Conservation (phyloP, 2,797 vertebrate genomes). For the Anguilla pacifica region DNA sequence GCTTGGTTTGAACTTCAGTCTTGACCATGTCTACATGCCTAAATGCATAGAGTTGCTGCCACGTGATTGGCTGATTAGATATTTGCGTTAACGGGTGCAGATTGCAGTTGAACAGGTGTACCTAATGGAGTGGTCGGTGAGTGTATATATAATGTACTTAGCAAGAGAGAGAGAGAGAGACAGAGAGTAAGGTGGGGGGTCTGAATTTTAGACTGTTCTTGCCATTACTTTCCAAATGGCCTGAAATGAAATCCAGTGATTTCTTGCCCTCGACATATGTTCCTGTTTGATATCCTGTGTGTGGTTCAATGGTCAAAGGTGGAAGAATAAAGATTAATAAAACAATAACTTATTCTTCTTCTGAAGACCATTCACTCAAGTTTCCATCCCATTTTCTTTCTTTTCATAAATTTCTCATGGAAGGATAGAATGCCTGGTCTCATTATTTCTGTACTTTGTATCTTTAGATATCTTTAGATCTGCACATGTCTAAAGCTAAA, state of each 20-base stretch:
- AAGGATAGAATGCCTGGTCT: neutral
- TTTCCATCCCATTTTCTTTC: neutral
- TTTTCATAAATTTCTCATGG: neutral
- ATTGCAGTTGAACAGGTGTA: too few species aligned
- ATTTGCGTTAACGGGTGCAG: too few species aligned
- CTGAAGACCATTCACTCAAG: neutral
- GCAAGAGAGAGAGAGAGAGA: too few species aligned
- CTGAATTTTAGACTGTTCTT: neutral
- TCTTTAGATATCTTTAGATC: conserved; percentile 1
- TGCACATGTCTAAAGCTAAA: neutral
- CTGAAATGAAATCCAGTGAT: neutral
- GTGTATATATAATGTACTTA: too few species aligned
- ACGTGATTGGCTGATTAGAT: too few species aligned
- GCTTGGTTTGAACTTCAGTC: too few species aligned
- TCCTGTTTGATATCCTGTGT: neutral
- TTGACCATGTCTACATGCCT: too few species aligned
- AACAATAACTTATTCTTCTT: conserved; percentile 6
- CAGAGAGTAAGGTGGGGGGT: too few species aligned
- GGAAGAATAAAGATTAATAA: neutral
- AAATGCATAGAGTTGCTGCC: too few species aligned
- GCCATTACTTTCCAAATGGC: neutral
- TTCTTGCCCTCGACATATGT: neutral
- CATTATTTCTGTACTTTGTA: neutral
- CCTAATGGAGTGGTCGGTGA: too few species aligned
- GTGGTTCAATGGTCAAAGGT: neutral